These are phyloP conservation scores for Phenganax marumi DNA, from an alignment of 92 coral and sea anemone species.

Conservation along the genomic window DNA sequence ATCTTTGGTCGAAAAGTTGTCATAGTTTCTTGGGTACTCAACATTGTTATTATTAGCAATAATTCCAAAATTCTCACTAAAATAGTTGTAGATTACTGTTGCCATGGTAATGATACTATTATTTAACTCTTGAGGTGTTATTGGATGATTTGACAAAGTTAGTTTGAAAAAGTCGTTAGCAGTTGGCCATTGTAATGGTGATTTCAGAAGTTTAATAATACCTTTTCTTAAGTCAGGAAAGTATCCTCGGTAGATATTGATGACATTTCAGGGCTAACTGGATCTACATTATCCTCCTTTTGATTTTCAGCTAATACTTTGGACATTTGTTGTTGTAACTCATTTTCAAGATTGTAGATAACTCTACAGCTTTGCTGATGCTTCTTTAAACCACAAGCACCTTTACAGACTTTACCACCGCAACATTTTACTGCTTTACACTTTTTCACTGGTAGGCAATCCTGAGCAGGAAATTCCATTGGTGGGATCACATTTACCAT, in stretches of 20 bases:
- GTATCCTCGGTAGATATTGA: not conserved
- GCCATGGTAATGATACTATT: constrained; percentile 21
- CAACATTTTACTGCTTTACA: no score
- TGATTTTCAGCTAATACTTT: not conserved
- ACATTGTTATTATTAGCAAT: constrained; percentile 6
- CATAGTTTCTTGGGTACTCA: constrained; percentile 2
- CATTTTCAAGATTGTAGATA: no score
- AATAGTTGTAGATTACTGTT: constrained; percentile 28
- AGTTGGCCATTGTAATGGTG: constrained; percentile 16
- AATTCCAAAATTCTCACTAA: constrained; percentile 10
- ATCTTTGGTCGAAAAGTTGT: constrained; percentile 6
- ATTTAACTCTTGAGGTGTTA: constrained; percentile 29
- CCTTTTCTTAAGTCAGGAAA: constrained; percentile 11
- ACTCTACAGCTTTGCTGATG: no score
- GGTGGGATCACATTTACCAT: not conserved
- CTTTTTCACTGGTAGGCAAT: no score
- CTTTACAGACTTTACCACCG: no score
- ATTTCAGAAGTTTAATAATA: not conserved
- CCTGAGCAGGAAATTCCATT: not conserved
- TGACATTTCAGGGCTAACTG: no score
- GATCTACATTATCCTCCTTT: no score
- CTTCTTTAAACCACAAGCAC: no score
- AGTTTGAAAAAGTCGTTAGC: no score
- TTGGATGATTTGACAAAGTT: constrained; percentile 24
- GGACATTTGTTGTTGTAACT: no score